Percentiles rank a stretch among this genome's conserved stretches.
phyloP scores from a whole-genome alignment of 1,140 invertebrate species.

The Drosophila eugracilis region DNA sequence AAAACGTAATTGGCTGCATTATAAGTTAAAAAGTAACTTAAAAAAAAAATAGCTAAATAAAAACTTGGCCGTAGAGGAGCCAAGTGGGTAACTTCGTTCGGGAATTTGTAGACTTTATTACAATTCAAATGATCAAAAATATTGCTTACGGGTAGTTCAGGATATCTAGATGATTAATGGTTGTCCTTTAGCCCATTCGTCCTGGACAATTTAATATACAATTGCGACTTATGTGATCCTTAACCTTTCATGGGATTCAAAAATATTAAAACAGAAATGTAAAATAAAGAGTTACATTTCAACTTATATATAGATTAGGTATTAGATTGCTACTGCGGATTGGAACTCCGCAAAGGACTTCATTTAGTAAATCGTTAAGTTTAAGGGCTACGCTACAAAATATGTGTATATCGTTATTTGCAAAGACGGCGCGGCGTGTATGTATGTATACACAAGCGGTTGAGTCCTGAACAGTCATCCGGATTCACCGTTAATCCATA shows the following conservation, averaged over 20 bases:
- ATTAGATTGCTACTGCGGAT: conserved; percentile 6
- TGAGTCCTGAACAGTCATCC: conserved; percentile 2
- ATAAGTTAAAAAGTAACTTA: not conserved
- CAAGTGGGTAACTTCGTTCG: not conserved
- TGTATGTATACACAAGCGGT: conserved; percentile 12
- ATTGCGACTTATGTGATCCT: not conserved
- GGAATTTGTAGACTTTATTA: conserved; percentile 16
- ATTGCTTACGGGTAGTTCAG: conserved; percentile 9
- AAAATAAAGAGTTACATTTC: not conserved
- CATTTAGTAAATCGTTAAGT: not conserved
- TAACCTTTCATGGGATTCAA: not conserved
- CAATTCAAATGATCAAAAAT: conserved; percentile 17
- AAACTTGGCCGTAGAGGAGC: not conserved
- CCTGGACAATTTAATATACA: conserved; percentile 19
- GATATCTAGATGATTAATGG: not conserved
- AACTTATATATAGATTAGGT: conserved; percentile 21
- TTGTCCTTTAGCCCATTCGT: not conserved
- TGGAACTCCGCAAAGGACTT: not conserved
- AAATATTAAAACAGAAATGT: not conserved
- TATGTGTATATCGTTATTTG: conserved; percentile 10
- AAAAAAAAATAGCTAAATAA: not conserved
- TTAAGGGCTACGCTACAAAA: conserved; percentile 30
- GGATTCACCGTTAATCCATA: no score
- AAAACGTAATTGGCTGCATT: not conserved
- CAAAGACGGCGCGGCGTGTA: conserved; percentile 1